Evolutionary conservation across 37 sponge, comb jelly and placozoan species (phyloP).

Genomic region (Beroe forskalii): DNA sequence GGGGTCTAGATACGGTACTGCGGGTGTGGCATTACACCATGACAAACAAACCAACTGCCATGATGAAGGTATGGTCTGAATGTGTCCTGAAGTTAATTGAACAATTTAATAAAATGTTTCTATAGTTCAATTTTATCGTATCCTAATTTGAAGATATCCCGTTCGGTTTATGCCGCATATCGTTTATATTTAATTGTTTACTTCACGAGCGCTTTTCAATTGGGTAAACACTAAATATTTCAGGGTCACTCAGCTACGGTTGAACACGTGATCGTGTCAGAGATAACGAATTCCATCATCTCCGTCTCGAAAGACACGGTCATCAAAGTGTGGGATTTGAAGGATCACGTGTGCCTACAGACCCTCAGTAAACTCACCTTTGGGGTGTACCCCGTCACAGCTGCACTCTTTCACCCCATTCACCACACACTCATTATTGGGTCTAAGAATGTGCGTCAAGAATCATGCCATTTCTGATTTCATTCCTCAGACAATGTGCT

Average conservation of each 20-base stretch:
- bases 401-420: slow-evolving; percentile 73
- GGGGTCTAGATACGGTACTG: slow-evolving; percentile 81
- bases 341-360: slow-evolving; percentile 88
- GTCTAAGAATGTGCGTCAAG: slow-evolving; percentile 70
- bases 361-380: slow-evolving; percentile 63
- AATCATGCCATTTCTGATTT: background rate
- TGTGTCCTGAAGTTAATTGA: too few relatives aligned
- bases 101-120: too few relatives aligned
- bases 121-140: background rate
- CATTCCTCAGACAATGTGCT: too few relatives aligned
- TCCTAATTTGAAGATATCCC: too few relatives aligned
- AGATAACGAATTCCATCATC: slow-evolving; percentile 70
- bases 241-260: slow-evolving; percentile 82
- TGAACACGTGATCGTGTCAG: slow-evolving; percentile 74
- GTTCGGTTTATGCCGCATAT: too few relatives aligned
- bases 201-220: too few relatives aligned
- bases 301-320: slow-evolving; percentile 88
- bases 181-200: too few relatives aligned
- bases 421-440: slow-evolving; percentile 75
- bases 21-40: slow-evolving; percentile 90
- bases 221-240: too few relatives aligned
- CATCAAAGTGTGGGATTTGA: slow-evolving; percentile 82
- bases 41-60: slow-evolving; percentile 76
- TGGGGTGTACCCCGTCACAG: slow-evolving; percentile 69
- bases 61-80: slow-evolving; percentile 47